Evolutionary conservation across 2,113 vertebrate species (phyloP).

Genomic region (Plecturocebus donacophilus): DNA sequence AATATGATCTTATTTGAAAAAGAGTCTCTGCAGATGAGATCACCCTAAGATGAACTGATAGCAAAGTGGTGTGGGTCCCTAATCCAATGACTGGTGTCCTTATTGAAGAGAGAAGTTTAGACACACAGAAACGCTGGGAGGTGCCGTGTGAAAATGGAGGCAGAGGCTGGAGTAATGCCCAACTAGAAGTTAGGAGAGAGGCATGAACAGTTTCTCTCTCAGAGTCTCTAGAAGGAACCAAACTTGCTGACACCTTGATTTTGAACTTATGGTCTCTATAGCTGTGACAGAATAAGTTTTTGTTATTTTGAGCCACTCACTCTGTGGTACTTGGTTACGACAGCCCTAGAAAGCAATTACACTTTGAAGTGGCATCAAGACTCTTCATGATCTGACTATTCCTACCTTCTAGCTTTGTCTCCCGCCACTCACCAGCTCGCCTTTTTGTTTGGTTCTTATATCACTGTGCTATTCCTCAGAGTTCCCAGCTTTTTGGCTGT

Average conservation of each 20-base stretch:
- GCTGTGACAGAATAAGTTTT: fast-evolving
- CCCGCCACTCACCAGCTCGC: too few relatives aligned
- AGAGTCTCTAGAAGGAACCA: background rate
- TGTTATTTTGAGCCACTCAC: background rate
- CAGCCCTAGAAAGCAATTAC: background rate
- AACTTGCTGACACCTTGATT: background rate
- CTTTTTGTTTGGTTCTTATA: background rate
- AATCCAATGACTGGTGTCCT: background rate
- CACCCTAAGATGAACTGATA: background rate
- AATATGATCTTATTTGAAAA: background rate
- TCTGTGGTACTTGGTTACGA: background rate
- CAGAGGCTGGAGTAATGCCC: background rate
- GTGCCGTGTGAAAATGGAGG: background rate
- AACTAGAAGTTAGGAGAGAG: background rate
- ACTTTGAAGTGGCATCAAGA: background rate
- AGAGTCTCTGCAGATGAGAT: background rate
- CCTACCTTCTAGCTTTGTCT: background rate
- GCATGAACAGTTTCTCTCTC: background rate
- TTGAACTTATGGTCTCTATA: background rate
- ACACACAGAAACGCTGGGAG: background rate
- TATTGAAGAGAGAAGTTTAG: background rate
- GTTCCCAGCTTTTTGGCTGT: background rate
- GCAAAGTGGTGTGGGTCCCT: background rate
- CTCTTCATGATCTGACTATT: background rate
- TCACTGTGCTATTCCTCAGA: background rate